These are phyloP conservation scores for Huso huso DNA, from an alignment of 2,797 vertebrate genomes.

Conservation along the genomic window DNA sequence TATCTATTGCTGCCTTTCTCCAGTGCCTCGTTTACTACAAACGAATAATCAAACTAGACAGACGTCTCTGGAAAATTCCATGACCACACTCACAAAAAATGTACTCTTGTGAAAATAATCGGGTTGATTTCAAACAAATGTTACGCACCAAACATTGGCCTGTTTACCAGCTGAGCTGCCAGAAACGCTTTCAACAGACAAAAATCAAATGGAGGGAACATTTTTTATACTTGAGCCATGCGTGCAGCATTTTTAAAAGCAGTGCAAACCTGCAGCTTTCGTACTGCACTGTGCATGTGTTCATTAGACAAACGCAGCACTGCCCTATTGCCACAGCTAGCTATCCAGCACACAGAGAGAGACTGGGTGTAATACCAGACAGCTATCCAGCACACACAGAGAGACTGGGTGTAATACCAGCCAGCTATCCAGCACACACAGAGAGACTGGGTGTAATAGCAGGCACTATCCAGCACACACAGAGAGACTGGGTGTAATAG, in stretches of 20 bases:
- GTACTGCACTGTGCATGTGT: no score
- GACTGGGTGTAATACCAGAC: no score
- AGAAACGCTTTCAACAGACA: conserved; percentile 30
- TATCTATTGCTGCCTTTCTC: conserved; percentile 27
- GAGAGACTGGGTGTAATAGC: no score
- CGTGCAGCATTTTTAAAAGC: background rate
- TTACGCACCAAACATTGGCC: conserved; percentile 36
- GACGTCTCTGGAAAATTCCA: conserved; percentile 59
- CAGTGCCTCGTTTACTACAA: conserved; percentile 30
- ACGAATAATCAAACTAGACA: conserved; percentile 35
- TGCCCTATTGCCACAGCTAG: no score
- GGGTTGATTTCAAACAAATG: conserved; percentile 53
- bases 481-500: no score
- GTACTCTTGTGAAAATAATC: conserved; percentile 54
- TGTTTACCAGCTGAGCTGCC: conserved; percentile 53
- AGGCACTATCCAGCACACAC: no score
- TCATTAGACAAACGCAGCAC: no score
- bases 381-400: no score
- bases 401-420: no score
- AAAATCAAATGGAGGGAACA: conserved; percentile 4
- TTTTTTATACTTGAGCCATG: background rate
- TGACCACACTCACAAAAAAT: conserved; percentile 59
- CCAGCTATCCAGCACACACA: no score
- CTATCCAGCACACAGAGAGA: no score
- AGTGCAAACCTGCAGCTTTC: conserved; percentile 31